phyloP scores from a whole-genome alignment of 1,140 invertebrate genomes.

The Hesperophylax magnus region DNA sequence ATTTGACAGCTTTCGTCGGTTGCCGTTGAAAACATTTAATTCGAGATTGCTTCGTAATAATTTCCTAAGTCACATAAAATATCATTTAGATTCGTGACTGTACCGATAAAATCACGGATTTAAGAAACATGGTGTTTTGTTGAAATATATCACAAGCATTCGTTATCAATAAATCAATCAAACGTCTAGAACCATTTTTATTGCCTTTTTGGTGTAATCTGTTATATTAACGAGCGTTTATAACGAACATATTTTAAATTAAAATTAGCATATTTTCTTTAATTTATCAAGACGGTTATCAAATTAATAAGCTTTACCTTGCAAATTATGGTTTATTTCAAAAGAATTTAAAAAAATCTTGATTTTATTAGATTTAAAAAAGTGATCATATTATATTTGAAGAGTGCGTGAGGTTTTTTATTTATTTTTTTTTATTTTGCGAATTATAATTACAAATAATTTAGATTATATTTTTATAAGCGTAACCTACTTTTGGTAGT shows the following conservation, averaged over 20 bases:
- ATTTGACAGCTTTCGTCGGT: background rate
- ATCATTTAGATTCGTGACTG: background rate
- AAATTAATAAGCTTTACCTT: background rate
- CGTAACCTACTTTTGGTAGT: no score
- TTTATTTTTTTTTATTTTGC: no score
- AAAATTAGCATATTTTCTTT: no score
- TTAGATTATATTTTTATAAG: no score
- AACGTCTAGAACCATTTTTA: background rate
- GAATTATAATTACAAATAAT: no score
- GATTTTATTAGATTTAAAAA: no score
- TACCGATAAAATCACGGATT: background rate
- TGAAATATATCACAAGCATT: background rate
- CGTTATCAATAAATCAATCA: conserved; percentile 1
- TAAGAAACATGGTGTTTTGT: background rate
- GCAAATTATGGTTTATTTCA: no score
- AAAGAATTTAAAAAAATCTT: no score
- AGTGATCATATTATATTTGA: no score
- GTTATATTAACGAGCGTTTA: background rate
- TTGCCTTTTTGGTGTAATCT: background rate
- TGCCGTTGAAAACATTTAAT: background rate
- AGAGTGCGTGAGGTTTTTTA: no score
- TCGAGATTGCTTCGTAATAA: background rate
- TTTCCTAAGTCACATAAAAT: background rate
- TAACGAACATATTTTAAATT: background rate
- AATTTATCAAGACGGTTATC: no score